A percentile compares a stretch with the other conserved stretches of the same genome.
Evolutionary conservation across 2,797 vertebrate species (phyloP).

Genomic region (Coendou prehensilis): DNA sequence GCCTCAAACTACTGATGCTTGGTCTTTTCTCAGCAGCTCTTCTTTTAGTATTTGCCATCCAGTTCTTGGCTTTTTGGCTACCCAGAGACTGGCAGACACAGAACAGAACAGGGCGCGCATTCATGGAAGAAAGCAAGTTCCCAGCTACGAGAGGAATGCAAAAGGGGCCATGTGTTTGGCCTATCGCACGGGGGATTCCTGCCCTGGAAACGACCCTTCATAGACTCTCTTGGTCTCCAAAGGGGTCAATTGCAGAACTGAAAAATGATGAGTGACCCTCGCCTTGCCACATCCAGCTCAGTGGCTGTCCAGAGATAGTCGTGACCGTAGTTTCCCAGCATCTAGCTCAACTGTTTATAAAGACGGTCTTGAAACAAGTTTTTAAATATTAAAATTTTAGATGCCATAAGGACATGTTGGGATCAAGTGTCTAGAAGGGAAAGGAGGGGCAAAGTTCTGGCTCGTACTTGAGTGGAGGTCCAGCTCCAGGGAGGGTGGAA

Average conservation of each 20-base stretch:
- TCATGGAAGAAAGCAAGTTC: neutral
- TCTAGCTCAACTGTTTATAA: neutral
- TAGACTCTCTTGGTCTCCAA: neutral
- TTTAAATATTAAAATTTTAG: conserved; percentile 1
- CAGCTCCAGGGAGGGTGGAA: neutral
- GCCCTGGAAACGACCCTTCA: neutral
- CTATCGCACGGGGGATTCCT: neutral
- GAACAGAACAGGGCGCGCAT: neutral
- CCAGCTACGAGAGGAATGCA: neutral
- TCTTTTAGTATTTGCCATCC: neutral
- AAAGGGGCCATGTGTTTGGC: neutral
- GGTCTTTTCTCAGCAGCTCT: neutral
- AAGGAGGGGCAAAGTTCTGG: neutral
- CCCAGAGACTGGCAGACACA: neutral
- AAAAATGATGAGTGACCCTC: neutral
- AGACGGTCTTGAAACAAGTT: conserved; percentile 15
- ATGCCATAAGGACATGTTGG: neutral
- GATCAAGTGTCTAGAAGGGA: neutral
- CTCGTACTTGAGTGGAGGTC: neutral
- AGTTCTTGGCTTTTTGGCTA: neutral
- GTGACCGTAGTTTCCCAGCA: neutral
- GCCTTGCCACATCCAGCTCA: neutral
- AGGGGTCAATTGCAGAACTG: conserved; percentile 38
- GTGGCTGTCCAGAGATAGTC: neutral
- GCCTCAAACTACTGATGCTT: neutral